Evolutionary conservation across 2,113 vertebrate species (phyloP), one percentile per base, ranked within the genome.

Genomic region (Gorilla gorilla): DNA sequence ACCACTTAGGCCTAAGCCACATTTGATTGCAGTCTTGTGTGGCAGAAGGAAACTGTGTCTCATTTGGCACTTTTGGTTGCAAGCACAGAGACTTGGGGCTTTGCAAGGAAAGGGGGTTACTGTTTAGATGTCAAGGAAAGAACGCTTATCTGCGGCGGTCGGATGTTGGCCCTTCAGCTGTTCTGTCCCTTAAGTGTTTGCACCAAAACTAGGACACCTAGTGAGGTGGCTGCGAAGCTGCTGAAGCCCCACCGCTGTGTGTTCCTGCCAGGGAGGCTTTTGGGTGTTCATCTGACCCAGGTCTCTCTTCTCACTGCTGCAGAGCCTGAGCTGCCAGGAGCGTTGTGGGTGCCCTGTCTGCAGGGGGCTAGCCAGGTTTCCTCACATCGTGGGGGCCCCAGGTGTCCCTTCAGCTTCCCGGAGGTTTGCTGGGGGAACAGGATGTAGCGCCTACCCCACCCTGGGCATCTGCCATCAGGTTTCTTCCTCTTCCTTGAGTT

Each of bases 321-420:
- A 2, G 32, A 18, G 38, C 66, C 14, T 13, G 75, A 25, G 25
- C 27, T 20, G 17, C 12, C 8, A 17, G 27, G 57, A 20, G 55
- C 16, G 13, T 38, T 3, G 25, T 48, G 23, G 6, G 72, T 0
- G 2, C 22, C n/a, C 10, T 6, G 14, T 30, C 38, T 20, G 57
- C 18, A 9, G 79, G 72, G 50, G 17, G 2, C 35, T 23, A 32
- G 43, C 23, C 17, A 13, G 75, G 22, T 48, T 68, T 11, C 16
- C 48, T 59, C 22, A 25, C 30, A 1, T 11, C 22, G 3, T 68
- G 17, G 10, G 57, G 57, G 52, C 4, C n/a, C 55, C 55, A 45
- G 35, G 18, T 8, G 10, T 14, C 20, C 27, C 27, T 50, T 73
- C 17, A 43, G 22, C 30, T 38, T 80, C 40, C 43, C 5, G 0